Conservation (phyloP, 2,113 vertebrate genomes). For the Ceratotherium simum region DNA sequence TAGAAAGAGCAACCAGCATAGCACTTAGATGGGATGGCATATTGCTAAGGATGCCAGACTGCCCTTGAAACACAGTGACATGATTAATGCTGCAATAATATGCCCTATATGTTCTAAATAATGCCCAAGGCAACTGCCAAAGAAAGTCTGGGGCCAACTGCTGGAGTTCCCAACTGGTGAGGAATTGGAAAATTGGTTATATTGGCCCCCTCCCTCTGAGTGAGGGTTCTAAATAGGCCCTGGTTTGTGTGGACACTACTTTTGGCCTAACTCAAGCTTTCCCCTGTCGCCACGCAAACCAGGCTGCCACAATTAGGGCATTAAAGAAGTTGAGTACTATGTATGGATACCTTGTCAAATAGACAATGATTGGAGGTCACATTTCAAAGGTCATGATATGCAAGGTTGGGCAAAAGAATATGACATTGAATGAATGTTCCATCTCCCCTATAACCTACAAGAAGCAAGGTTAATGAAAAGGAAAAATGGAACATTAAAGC, state of each 20-base stretch:
- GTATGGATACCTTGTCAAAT: no score
- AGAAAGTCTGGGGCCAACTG: background rate
- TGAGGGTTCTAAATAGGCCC: no score
- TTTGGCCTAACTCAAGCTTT: no score
- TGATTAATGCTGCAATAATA: background rate
- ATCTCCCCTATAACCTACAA: background rate
- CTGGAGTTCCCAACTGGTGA: background rate
- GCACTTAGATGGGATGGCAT: background rate
- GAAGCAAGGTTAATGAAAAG: background rate
- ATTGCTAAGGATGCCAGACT: no score
- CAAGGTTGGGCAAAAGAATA: background rate
- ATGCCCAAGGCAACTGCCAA: background rate
- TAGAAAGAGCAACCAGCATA: background rate
- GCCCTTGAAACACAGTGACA: background rate
- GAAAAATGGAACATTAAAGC: background rate
- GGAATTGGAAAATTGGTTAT: no score
- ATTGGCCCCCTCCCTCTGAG: no score
- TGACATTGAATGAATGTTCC: background rate
- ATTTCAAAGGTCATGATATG: background rate
- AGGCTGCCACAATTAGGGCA: no score
- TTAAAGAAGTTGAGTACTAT: no score
- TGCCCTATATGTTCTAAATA: background rate
- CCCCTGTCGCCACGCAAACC: no score
- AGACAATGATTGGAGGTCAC: background rate
- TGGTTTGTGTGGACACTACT: no score